These are phyloP conservation scores for Heliconius congener DNA, from an alignment of 1,140 invertebrate genomes.

Conservation along the genomic window DNA sequence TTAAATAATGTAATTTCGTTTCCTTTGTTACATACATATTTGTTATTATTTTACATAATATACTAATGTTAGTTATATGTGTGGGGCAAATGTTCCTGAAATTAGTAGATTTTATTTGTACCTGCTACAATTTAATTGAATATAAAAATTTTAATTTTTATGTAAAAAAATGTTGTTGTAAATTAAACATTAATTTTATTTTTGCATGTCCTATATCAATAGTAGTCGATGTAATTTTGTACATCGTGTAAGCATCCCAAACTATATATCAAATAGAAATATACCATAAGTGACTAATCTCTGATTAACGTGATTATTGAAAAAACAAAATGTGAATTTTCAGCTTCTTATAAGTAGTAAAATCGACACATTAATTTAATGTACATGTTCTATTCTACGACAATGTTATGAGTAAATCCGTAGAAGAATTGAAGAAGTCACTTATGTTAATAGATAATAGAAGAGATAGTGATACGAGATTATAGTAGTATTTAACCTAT, in stretches of 20 bases:
- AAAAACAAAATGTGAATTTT: neutral
- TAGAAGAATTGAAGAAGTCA: constrained; percentile 53
- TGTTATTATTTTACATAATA: too few relatives aligned
- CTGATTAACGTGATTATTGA: neutral
- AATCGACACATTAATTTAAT: constrained; percentile 64
- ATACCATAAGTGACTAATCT: neutral
- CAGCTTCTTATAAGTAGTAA: constrained; percentile 67
- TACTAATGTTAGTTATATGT: too few relatives aligned
- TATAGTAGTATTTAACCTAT: neutral
- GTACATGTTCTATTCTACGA: constrained; percentile 80
- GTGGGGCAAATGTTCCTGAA: too few relatives aligned
- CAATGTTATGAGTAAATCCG: constrained; percentile 47
- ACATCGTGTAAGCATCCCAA: neutral
- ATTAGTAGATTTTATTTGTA: too few relatives aligned
- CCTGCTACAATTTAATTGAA: too few relatives aligned
- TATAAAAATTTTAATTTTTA: too few relatives aligned
- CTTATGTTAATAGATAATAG: constrained; percentile 27
- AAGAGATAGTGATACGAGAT: constrained; percentile 30
- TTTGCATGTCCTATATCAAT: neutral
- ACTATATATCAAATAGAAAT: neutral
- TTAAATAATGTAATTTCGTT: too few relatives aligned
- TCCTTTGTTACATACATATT: too few relatives aligned
- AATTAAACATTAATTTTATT: neutral
- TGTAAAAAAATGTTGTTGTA: neutral
- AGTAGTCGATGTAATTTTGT: neutral